Evolutionary conservation across 2,888 invertebrate species (phyloP).

Genomic region (Zhengitettix transpicula): DNA sequence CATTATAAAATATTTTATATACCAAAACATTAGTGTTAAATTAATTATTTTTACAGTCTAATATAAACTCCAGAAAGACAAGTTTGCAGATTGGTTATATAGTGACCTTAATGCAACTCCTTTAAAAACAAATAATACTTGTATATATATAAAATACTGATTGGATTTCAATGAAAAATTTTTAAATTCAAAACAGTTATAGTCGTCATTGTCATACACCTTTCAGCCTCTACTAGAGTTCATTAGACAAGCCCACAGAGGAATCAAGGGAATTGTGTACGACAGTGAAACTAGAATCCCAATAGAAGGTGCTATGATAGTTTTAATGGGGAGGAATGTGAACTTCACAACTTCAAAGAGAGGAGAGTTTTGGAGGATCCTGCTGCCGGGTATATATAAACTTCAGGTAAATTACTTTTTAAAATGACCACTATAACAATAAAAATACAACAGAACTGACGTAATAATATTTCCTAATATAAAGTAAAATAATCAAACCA

Average conservation of each 20-base stretch:
- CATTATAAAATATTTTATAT: too few species aligned
- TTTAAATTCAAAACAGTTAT: background rate
- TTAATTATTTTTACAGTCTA: too few species aligned
- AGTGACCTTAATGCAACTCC: too few species aligned
- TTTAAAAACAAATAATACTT: too few species aligned
- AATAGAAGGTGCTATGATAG: background rate
- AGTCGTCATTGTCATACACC: background rate
- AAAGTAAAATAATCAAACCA: too few species aligned
- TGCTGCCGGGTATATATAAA: conserved; percentile 30
- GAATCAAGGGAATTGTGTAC: conserved; percentile 70
- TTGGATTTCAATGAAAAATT: background rate
- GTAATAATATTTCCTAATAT: too few species aligned
- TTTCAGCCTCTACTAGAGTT: conserved; percentile 61
- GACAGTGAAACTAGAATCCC: conserved; percentile 31
- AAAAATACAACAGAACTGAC: too few species aligned
- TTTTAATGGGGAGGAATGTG: conserved; percentile 26
- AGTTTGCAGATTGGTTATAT: too few species aligned
- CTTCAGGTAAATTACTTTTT: conserved; percentile 22
- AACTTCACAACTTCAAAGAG: conserved; percentile 24
- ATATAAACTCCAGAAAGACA: too few species aligned
- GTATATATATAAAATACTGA: background rate
- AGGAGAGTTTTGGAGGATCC: conserved; percentile 35
- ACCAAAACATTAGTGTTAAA: too few species aligned
- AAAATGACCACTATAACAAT: too few species aligned
- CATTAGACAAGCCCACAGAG: conserved; percentile 71